Evolutionary conservation across 1,140 invertebrate genomes (phyloP).

Genomic region (Delia radicum): DNA sequence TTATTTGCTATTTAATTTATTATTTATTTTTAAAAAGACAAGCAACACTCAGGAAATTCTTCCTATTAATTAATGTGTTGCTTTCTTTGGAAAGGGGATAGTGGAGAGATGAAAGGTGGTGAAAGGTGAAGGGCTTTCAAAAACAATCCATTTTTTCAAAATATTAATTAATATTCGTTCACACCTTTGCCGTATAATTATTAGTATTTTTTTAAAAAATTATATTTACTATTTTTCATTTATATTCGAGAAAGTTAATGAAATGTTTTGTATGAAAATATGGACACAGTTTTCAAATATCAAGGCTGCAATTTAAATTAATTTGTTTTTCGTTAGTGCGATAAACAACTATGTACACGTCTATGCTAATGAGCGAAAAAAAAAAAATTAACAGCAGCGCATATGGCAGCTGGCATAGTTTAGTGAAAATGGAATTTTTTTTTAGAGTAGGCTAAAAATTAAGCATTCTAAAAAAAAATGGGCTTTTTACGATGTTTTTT

Average conservation of each 20-base stretch:
- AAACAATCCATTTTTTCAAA: no score
- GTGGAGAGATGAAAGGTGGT: no score
- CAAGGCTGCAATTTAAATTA: conserved; percentile 10
- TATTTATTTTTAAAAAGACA: no score
- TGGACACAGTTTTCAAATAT: background rate
- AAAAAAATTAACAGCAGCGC: background rate
- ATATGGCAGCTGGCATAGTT: background rate
- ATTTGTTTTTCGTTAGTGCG: background rate
- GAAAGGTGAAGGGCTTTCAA: no score
- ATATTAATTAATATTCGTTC: no score
- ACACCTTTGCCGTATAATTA: background rate
- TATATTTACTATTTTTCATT: no score
- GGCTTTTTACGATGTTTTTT: no score
- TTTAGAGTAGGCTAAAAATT: background rate
- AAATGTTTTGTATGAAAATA: background rate
- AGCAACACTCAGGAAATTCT: no score
- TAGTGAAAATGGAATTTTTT: background rate
- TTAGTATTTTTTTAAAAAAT: background rate
- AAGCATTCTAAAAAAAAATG: no score
- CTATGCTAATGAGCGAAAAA: background rate
- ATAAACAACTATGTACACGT: background rate
- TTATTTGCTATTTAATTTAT: no score
- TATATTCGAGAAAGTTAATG: background rate
- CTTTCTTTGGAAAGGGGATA: no score
- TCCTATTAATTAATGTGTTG: no score